Conservation (phyloP, 2,797 vertebrate genomes). For the Heterohyrax brucei region DNA sequence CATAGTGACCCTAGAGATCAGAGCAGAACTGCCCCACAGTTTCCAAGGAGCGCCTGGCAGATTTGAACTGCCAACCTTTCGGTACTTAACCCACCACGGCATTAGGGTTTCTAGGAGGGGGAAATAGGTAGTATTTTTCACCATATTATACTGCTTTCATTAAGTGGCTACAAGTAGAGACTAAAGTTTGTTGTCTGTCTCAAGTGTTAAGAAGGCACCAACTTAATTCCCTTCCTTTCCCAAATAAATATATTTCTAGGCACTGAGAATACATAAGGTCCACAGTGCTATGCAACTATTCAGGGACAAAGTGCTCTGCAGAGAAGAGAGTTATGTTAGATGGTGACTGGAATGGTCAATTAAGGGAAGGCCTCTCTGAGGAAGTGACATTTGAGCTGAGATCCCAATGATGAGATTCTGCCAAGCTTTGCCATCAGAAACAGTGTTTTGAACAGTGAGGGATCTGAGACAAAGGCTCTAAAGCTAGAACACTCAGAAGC, state of each 20-base stretch:
- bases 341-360: neutral
- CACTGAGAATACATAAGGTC: neutral
- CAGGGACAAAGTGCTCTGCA: neutral
- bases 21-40: no score
- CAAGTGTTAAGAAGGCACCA: neutral
- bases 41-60: no score
- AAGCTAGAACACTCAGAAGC: constrained; percentile 30
- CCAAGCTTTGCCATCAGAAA: constrained; percentile 41
- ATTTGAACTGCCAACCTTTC: no score
- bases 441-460: neutral
- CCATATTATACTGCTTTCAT: neutral
- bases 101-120: no score
- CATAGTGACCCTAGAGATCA: no score
- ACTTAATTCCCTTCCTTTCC: constrained; percentile 56
- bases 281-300: neutral
- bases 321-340: constrained; percentile 12
- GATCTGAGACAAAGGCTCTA: constrained; percentile 27
- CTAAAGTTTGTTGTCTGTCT: constrained; percentile 36
- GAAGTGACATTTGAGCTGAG: constrained; percentile 53
- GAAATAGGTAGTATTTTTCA: neutral
- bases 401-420: neutral
- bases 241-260: constrained; percentile 1
- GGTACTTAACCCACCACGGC: no score
- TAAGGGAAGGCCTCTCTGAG: constrained; percentile 22
- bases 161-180: constrained; percentile 28